phyloP scores from a whole-genome alignment of 2,797 vertebrate genomes.

The Clarias fuscus region DNA sequence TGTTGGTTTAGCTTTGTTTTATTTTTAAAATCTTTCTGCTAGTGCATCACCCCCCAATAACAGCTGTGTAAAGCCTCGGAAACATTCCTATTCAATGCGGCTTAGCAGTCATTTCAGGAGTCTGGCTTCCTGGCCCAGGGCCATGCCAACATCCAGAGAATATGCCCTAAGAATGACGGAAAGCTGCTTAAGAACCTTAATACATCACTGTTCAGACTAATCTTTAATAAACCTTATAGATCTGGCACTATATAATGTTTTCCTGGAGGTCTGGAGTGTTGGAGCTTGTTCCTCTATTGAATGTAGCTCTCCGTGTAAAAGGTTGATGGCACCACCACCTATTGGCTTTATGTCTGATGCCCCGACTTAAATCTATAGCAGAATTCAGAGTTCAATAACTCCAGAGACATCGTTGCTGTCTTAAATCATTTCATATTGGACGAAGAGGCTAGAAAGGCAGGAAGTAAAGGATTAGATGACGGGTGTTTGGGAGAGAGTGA shows the following conservation, averaged over 20 bases:
- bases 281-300: background rate
- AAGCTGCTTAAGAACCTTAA: background rate
- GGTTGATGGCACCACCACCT: constrained; percentile 2
- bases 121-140: background rate
- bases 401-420: constrained; percentile 3
- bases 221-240: constrained; percentile 3
- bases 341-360: constrained; percentile 24
- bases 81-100: background rate
- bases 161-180: constrained; percentile 25
- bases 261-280: background rate
- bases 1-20: background rate
- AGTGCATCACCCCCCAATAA: background rate
- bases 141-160: constrained; percentile 6
- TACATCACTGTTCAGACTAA: background rate
- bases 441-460: background rate
- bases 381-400: constrained; percentile 18
- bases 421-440: constrained; percentile 21
- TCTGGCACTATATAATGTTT: background rate
- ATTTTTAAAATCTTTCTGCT: background rate
- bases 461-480: constrained; percentile 3
- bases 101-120: constrained; percentile 10
- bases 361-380: background rate
- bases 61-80: background rate
- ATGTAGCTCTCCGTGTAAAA: constrained; percentile 12
- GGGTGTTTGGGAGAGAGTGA: background rate